These are phyloP conservation scores for Leptopilina clavipes DNA, from an alignment of 1,140 invertebrate genomes.

Conservation along the genomic window DNA sequence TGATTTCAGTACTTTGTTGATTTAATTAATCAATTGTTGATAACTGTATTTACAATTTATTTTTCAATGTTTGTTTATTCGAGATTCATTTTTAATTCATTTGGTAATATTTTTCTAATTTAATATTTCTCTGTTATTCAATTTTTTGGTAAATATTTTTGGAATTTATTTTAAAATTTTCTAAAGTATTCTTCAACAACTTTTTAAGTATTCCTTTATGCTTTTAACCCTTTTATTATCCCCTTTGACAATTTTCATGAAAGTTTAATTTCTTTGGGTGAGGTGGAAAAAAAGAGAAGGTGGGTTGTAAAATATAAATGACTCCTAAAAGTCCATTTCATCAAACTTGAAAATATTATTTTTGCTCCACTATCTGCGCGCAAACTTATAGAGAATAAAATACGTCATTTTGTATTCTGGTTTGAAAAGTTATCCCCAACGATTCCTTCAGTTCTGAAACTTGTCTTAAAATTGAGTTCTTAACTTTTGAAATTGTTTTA, in stretches of 20 bases:
- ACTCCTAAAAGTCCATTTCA: neutral
- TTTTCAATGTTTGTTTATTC: too few species aligned
- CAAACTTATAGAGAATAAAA: neutral
- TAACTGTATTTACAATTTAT: too few species aligned
- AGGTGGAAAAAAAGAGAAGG: neutral
- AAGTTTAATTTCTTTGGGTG: neutral
- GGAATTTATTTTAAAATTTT: too few species aligned
- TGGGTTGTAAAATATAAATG: neutral
- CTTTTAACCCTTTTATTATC: too few species aligned
- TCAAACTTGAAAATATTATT: conserved; percentile 22
- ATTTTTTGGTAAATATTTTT: too few species aligned
- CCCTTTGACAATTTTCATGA: neutral
- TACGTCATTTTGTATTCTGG: conserved; percentile 9
- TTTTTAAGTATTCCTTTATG: too few species aligned
- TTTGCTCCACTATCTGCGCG: neutral
- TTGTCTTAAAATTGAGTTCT: neutral
- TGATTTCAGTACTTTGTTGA: too few species aligned
- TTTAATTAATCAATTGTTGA: too few species aligned
- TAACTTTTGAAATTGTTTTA: conserved; percentile 30
- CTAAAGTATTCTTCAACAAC: too few species aligned
- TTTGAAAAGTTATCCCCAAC: conserved; percentile 8
- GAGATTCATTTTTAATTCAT: too few species aligned
- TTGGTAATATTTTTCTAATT: too few species aligned
- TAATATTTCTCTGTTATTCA: too few species aligned
- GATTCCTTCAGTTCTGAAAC: neutral